Evolutionary conservation across 2,888 invertebrate genomes (phyloP).

Genomic region (Chymomyza fuscimana): DNA sequence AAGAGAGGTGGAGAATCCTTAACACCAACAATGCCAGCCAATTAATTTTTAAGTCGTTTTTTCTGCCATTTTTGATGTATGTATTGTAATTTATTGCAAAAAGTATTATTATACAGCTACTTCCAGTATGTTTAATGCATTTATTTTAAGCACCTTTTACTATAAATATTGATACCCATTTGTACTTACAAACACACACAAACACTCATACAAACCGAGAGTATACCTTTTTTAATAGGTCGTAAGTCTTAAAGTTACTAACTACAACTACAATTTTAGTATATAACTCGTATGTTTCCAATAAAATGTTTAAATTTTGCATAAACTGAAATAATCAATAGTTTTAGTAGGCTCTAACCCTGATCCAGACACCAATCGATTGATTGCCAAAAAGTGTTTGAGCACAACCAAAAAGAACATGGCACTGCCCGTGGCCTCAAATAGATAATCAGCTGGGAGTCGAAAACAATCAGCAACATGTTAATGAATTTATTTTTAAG

Average conservation of each 20-base stretch:
- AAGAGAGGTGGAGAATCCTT: conserved; percentile 15
- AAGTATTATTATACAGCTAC: conserved; percentile 69
- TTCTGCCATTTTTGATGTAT: conserved; percentile 57
- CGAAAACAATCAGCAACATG: conserved; percentile 32
- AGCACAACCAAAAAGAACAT: neutral
- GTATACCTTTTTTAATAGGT: conserved; percentile 61
- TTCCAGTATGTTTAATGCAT: conserved; percentile 63
- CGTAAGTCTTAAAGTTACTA: conserved; percentile 66
- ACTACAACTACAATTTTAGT: conserved; percentile 55
- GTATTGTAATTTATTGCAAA: conserved; percentile 63
- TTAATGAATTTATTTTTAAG: conserved; percentile 71
- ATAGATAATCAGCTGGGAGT: neutral
- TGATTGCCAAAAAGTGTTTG: neutral
- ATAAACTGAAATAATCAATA: conserved; percentile 21
- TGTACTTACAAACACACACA: conserved; percentile 16
- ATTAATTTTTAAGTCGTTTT: conserved; percentile 48
- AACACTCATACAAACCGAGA: conserved; percentile 38
- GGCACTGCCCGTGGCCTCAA: neutral
- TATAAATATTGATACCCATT: conserved; percentile 50
- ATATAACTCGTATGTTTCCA: conserved; percentile 55
- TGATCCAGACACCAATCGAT: conserved; percentile 44
- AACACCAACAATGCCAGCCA: conserved; percentile 54
- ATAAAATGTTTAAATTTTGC: conserved; percentile 66
- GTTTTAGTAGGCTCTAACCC: conserved; percentile 31
- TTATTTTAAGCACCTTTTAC: conserved; percentile 60